Base-by-base conservation (phyloP, 2,797 vertebrate species). In the Vireo griseus region DNA sequence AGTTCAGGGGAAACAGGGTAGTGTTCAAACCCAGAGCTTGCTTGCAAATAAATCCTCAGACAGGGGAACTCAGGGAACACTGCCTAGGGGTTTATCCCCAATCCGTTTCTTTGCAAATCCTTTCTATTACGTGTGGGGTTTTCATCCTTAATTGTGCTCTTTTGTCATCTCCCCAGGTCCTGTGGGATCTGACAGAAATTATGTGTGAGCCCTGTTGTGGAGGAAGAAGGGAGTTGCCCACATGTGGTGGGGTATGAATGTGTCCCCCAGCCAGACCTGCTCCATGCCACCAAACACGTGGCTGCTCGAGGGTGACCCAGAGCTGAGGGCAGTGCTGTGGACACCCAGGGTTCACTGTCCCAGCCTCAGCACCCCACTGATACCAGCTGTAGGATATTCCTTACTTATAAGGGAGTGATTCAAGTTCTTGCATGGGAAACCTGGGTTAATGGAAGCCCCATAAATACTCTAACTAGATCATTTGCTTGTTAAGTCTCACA, bases 261-360 rank as follows among this genome's bases (percentile, higher is more conserved):
- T 47, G 40, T 10, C 19, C 39, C 22, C 15, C n/a, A 63, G 45
- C 5, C 52, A 16, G 5, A 16, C 4, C 8, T 33, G 10, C 9
- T 63, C 44, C 0, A 0, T 92, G 47, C 19, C 55, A 54, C 11
- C 6, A 1, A 31, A 19, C n/a, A 22, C 0, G 0, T 11, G 16
- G n/a, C 1, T 35, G 50, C 26, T 51, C 51, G 28, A 21, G 86
- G 10, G 25, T 48, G 67, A 16, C 63, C 33, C 62, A 35, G 5
- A 21, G 40, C 51, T 37, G 22, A 57, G 69, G 37, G 24, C 55
- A 69, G 35, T 1, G 29, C 33, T 83, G 65, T 13, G 39, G 51
- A 18, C 22, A 16, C 4, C 20, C 10, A 40, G 59, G 28, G 6
- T 24, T 85, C 26, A 24, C 8, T n/a, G 16, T 20, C 31, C 5